Base-by-base conservation (phyloP, 2,113 vertebrate genomes). In the Corapipo altera region DNA sequence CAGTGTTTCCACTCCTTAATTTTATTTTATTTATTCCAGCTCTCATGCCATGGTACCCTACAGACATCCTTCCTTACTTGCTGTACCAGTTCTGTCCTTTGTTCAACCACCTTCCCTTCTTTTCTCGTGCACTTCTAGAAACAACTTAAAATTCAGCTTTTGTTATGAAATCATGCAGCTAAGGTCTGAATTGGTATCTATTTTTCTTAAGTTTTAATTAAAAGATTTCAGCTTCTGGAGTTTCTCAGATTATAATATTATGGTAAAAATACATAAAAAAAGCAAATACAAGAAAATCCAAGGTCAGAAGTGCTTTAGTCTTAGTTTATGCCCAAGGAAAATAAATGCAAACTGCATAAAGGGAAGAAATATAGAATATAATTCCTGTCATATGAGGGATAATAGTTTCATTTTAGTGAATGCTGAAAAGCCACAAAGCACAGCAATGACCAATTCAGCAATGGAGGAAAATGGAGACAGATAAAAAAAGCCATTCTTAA, bases 401-500 rank as follows among this genome's bases (percentile, higher is more conserved):
- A 91, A 92, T 9, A 78, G 41, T 39, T 79, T 62, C 32, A 35
- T 85, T 93, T 79, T 30, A 66, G 67, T 26, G 20, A 82, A 73
- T 8, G 15, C 41, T 95, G 46, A 79, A 91, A 95, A 92, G 59
- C 41, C 59, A 71, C 37, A 80, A 84, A 83, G 55, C 46, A 51
- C 19, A 0, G 0, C 59, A 92, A 64, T 22, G 46, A 71, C 22
- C 35, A 18, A 48, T 43, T 76, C 89, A 69, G 87, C 77, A 82
- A 54, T 5, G 43, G 37, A 94, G n/a, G 49, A 62, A 85, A 93
- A 89, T 6, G 8, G 61, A 92, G 23, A 89, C 4, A 85, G 69
- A 81, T 78, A 95, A 87, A 94, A 95, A 37, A 18, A 87, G 22
- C 2, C 17, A 85, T 54, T 94, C 95, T 76, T 61, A 82, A 91